Conservation (phyloP, 2,888 invertebrate species). For the Thumatha senex region DNA sequence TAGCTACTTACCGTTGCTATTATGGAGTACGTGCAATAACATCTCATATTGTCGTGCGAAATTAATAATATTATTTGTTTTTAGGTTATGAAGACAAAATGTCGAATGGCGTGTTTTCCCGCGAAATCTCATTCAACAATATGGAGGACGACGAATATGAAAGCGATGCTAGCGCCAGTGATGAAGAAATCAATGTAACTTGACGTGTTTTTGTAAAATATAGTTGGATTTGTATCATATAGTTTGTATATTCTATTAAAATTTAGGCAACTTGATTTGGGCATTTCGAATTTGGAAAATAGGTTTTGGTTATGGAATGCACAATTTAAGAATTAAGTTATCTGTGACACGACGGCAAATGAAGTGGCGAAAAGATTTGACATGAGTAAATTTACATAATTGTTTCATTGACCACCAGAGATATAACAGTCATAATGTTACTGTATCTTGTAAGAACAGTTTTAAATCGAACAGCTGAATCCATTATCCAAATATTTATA, state of each 20-base stretch:
- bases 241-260: conserved; percentile 29
- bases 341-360: neutral
- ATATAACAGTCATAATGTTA: too few relatives aligned
- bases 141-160: conserved; percentile 75
- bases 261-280: neutral
- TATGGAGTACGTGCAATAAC: too few relatives aligned
- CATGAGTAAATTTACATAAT: too few relatives aligned
- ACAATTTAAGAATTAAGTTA: too few relatives aligned
- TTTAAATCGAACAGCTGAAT: too few relatives aligned
- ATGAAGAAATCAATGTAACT: conserved; percentile 94
- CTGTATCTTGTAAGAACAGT: too few relatives aligned
- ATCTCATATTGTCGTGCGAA: too few relatives aligned
- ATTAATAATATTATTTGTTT: neutral
- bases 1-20: too few relatives aligned
- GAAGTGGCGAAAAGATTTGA: neutral
- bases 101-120: conserved; percentile 54
- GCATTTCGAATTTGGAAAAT: neutral
- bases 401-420: too few relatives aligned
- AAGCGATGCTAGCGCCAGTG: conserved; percentile 86
- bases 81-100: conserved; percentile 71
- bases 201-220: conserved; percentile 83
- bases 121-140: conserved; percentile 56
- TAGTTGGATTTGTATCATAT: conserved; percentile 26
- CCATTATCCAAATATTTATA: too few relatives aligned
- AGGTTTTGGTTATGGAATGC: neutral